Evolutionary conservation across 2,888 invertebrate species (phyloP).

Genomic region (Drosophila demipolita): DNA sequence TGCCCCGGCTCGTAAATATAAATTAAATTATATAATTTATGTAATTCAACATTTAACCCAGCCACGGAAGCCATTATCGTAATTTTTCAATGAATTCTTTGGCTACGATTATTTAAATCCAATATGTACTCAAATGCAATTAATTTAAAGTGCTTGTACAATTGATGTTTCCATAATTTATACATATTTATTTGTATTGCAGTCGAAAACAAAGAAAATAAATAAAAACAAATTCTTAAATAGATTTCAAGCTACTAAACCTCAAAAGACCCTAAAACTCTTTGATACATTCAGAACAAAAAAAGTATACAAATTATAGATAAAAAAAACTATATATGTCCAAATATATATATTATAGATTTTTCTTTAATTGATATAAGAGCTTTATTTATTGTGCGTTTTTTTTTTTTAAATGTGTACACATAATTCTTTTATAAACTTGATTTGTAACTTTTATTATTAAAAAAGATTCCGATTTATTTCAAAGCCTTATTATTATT

Average conservation of each 20-base stretch:
- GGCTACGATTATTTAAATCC: slow-evolving; percentile 57
- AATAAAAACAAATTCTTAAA: slow-evolving; percentile 3
- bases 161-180: slow-evolving; percentile 30
- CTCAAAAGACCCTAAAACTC: background rate
- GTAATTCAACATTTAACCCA: slow-evolving; percentile 65
- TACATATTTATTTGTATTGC: background rate
- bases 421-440: background rate
- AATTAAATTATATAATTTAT: slow-evolving; percentile 78
- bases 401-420: background rate
- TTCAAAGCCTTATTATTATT: background rate
- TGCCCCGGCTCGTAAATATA: slow-evolving; percentile 67
- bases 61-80: slow-evolving; percentile 75
- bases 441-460: no score
- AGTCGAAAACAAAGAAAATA: background rate
- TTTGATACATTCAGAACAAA: background rate
- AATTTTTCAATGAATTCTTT: slow-evolving; percentile 50
- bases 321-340: background rate
- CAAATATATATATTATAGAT: background rate
- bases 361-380: background rate
- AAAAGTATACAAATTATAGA: no score
- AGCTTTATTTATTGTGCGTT: background rate
- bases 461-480: no score
- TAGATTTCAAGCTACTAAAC: slow-evolving; percentile 3
- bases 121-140: slow-evolving; percentile 51
- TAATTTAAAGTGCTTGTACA: slow-evolving; percentile 57